Evolutionary conservation across 2,113 vertebrate genomes (phyloP), one percentile per base, ranked within the genome.

Genomic region (Oreocharis arfaki): DNA sequence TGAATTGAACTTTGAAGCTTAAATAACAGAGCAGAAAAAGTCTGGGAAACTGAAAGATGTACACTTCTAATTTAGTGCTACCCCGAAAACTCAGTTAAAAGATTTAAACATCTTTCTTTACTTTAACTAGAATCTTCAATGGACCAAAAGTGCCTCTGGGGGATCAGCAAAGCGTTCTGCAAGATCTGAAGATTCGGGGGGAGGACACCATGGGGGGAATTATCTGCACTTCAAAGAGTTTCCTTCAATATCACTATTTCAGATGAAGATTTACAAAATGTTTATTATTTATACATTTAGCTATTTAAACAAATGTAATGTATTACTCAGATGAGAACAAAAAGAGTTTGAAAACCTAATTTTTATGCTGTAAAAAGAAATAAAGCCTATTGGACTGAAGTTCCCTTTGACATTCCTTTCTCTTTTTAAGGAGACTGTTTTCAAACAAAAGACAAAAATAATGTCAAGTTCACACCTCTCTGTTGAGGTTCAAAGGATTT

Each of bases 201-300:
- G 68, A 89, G 87, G 41, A 84, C 24, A 81, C 53, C 52, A 46
- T 28, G 28, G 32, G 20, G 50, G 35, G 17, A 63, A 65, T 44
- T 76, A 90, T 70, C 50, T 28, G 4, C 55, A 91, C 79, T 93
- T 94, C 84, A 91, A 95, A 95, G 84, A 42, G 22, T 67, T 96
- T 63, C 41, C 39, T 87, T 78, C 71, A 59, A 22, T 61, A 92
- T 71, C 55, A 22, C 55, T 59, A 44, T 74, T 93, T 92, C 75
- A 86, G 68, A 86, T 39, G 65, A 92, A 92, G 79, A 90, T 74
- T 90, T 92, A 92, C 75, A 95, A 97, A 96, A 93, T 70, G 44
- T 94, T 94, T 96, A 93, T 96, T 97, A 93, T 94, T 96, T 96
- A 93, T 88, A 91, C 67, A 83, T 94, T 69, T 91, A 94, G 75